These are phyloP conservation scores for Hapalemur alaotrensis DNA, from an alignment of 2,797 vertebrate genomes.

Conservation along the genomic window DNA sequence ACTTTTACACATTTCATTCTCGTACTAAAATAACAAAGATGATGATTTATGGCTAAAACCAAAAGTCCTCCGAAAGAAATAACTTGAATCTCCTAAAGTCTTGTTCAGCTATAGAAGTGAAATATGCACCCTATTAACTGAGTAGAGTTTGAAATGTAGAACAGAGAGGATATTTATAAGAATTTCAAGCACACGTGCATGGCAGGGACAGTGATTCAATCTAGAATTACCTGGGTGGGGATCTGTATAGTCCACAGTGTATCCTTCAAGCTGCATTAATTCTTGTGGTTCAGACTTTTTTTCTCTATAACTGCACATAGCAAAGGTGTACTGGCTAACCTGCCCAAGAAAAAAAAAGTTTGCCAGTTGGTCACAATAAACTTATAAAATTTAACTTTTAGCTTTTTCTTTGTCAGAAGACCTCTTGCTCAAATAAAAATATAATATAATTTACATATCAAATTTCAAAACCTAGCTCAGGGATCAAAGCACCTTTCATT, in stretches of 20 bases:
- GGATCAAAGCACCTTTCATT: neutral
- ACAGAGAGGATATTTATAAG: neutral
- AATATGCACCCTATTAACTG: neutral
- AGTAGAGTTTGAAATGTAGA: neutral
- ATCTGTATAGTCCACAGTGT: constrained; percentile 97
- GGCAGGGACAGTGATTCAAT: neutral
- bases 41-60: neutral
- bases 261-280: constrained; percentile 98
- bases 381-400: neutral
- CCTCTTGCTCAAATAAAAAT: neutral
- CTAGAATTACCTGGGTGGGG: constrained; percentile 91
- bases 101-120: neutral
- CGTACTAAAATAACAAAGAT: neutral
- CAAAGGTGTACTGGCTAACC: constrained; percentile 99
- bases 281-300: constrained; percentile 98
- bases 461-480: neutral
- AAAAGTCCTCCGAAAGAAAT: neutral
- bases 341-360: constrained; percentile 77
- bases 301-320: constrained; percentile 99
- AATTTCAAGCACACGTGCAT: neutral
- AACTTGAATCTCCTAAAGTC: neutral
- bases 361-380: constrained; percentile 38
- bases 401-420: neutral
- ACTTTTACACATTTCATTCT: neutral
- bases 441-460: neutral